Percentiles rank a stretch among this genome's conserved stretches.
These are phyloP conservation scores for Melitaea cinxia DNA, from an alignment of 1,140 invertebrate species.

Conservation along the genomic window DNA sequence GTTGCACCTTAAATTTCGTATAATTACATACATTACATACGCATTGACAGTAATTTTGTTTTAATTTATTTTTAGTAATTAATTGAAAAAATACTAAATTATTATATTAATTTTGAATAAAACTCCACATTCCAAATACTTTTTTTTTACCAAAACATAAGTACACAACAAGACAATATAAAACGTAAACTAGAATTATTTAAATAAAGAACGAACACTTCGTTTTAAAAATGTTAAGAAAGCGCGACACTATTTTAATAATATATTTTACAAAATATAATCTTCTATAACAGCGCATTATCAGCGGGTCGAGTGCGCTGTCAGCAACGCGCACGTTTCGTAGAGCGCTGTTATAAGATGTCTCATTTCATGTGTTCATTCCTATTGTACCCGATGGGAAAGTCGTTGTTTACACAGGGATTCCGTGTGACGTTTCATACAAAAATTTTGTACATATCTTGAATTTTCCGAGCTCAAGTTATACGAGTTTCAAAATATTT, in stretches of 20 bases:
- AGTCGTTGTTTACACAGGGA: conserved; percentile 53
- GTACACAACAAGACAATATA: neutral
- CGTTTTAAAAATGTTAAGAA: conserved; percentile 2
- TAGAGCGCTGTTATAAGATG: conserved; percentile 60
- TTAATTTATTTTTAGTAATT: too few species aligned
- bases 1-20: too few species aligned
- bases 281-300: conserved; percentile 7
- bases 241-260: conserved; percentile 1
- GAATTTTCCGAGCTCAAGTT: conserved; percentile 18
- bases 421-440: conserved; percentile 38
- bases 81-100: too few species aligned
- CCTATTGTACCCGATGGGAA: conserved; percentile 52
- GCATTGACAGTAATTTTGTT: too few species aligned
- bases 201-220: neutral
- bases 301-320: conserved; percentile 27
- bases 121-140: too few species aligned
- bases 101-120: too few species aligned
- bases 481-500: conserved; percentile 13
- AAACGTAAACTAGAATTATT: neutral
- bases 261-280: conserved; percentile 14
- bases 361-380: conserved; percentile 67
- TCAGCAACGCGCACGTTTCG: conserved; percentile 31
- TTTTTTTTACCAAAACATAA: too few species aligned
- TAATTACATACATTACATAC: too few species aligned
- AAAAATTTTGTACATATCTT: conserved; percentile 34